Evolutionary conservation across 2,888 invertebrate genomes (phyloP).

Genomic region (Selenia dentaria): DNA sequence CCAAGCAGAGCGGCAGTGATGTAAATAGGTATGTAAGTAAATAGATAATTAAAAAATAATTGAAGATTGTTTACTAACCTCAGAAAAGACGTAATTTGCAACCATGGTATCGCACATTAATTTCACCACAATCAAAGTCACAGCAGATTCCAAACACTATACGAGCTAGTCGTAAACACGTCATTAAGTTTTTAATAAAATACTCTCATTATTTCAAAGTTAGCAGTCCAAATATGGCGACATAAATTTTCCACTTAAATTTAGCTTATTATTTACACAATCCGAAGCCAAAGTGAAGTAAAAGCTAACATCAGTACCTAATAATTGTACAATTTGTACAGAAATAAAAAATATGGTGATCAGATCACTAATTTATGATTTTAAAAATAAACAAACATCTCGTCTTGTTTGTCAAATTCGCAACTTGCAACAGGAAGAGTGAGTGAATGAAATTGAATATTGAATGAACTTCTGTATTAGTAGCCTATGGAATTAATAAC

Average conservation of each 20-base stretch:
- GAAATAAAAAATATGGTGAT: not conserved
- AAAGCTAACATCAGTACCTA: not conserved
- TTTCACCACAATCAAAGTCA: slow-evolving; percentile 16
- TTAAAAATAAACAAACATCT: slow-evolving; percentile 20
- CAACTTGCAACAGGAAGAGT: slow-evolving; percentile 20
- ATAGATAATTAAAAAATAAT: too few relatives aligned
- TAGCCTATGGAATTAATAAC: too few relatives aligned
- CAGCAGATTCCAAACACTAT: slow-evolving; percentile 24
- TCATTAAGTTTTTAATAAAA: slow-evolving; percentile 27
- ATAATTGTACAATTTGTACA: slow-evolving; percentile 1
- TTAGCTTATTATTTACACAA: too few relatives aligned
- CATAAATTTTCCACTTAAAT: slow-evolving; percentile 33
- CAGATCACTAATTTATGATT: slow-evolving; percentile 10
- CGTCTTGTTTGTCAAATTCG: slow-evolving; percentile 21
- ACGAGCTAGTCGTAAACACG: slow-evolving; percentile 24
- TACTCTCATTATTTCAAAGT: slow-evolving; percentile 32
- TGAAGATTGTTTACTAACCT: slow-evolving; percentile 41
- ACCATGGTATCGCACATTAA: slow-evolving; percentile 41
- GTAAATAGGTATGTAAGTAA: too few relatives aligned
- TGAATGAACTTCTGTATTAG: too few relatives aligned
- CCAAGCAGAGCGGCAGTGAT: too few relatives aligned
- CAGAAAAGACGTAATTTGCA: slow-evolving; percentile 48
- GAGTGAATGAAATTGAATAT: not conserved
- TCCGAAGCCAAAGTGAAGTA: not conserved
- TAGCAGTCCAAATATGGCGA: slow-evolving; percentile 59